Evolutionary conservation across 2,888 invertebrate genomes (phyloP).

Genomic region (Tanypteryx hageni): DNA sequence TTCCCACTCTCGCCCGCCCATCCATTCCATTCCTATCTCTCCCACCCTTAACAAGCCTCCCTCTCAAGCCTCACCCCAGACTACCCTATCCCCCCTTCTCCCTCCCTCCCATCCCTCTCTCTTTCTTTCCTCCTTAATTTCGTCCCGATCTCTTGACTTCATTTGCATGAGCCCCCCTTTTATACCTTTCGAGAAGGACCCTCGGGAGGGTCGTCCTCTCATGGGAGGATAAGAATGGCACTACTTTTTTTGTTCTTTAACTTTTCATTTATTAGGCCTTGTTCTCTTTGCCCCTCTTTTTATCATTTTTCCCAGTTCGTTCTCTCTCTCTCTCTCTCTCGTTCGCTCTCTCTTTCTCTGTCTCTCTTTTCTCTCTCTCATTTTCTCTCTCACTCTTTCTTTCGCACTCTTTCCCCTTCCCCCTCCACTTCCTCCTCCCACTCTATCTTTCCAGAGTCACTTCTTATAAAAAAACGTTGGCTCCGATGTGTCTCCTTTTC

Average conservation of each 20-base stretch:
- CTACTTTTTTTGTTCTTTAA: conserved; percentile 14
- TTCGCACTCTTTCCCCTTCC: neutral
- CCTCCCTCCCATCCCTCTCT: neutral
- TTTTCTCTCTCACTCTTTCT: no score
- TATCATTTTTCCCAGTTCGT: neutral
- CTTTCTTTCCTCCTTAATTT: conserved; percentile 9
- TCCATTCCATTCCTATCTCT: neutral
- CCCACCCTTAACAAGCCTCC: neutral
- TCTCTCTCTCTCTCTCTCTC: neutral
- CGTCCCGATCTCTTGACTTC: conserved; percentile 26
- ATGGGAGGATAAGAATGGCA: conserved; percentile 12
- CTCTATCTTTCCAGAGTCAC: no score
- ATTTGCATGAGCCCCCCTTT: conserved; percentile 29
- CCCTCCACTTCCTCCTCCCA: no score
- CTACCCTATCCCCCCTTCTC: neutral
- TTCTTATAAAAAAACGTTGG: no score
- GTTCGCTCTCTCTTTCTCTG: conserved; percentile 10
- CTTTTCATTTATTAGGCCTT: conserved; percentile 31
- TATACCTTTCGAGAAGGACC: conserved; percentile 21
- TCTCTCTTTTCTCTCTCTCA: neutral
- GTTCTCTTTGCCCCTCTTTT: neutral
- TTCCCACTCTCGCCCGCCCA: neutral
- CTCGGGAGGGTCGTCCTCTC: conserved; percentile 20
- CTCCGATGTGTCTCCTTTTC: no score
- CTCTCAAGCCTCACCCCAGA: no score